Evolutionary conservation across 2,797 vertebrate genomes (phyloP), one percentile per base, ranked within the genome.

Genomic region (Gymnothorax reevesii): DNA sequence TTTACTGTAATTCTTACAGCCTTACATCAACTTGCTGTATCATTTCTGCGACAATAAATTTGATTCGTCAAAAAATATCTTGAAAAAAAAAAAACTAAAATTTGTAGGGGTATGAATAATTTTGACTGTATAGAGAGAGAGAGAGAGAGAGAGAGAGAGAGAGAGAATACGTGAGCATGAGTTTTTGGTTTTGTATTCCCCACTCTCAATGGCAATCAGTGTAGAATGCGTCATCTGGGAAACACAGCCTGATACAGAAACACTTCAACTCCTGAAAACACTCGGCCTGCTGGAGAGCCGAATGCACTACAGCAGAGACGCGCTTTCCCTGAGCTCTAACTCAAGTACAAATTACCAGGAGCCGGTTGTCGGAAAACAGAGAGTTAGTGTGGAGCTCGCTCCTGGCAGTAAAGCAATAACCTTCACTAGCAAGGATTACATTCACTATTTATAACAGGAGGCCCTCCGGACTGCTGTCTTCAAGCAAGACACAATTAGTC

Each of bases 401-500:
- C 79, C 87, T 89, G 92, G 89, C 90, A 87, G 84, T 87, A 85
- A 93, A 91, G 93, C 93, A 93, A 94, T 93, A 94, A 94, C 93
- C 86, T 86, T 93, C 93, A 49, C 79, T 92, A 91, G 92, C 93
- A 93, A 94, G 95, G 94, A 95, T 95, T 95, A 95, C 94, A 93
- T 93, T 95, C 92, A 92, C 93, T 93, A 92, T 95, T 95, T 93
- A 94, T 95, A 94, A 93, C 88, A 90, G 90, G 86, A 89, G 90
- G 93, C 92, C 91, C 90, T 66, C 83, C 91, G 91, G 92, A 91
- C 88, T 17, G 69, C 89, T 89, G 89, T 94, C 95, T 94, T 95
- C 94, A 95, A 93, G 94, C 91, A 89, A 90, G 91, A 91, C 89
- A 94, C 94, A 95, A 94, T 95, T 95, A 95, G 89, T 92, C 93